Evolutionary conservation across 2,888 invertebrate species (phyloP).

Genomic region (Leucozona laternaria): DNA sequence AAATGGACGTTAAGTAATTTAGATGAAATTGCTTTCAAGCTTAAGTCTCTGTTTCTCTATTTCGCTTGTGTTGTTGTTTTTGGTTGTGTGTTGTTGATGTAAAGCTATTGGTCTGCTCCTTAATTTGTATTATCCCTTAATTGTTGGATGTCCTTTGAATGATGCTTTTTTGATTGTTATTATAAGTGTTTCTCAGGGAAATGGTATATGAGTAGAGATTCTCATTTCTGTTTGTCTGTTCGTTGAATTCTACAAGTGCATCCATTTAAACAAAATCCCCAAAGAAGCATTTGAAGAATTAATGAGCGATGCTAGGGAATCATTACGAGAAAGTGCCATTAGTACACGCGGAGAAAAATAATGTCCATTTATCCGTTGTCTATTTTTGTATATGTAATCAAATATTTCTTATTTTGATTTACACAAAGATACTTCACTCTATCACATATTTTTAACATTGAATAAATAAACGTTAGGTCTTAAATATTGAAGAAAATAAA

Average conservation of each 20-base stretch:
- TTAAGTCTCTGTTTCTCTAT: background rate
- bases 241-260: constrained; percentile 38
- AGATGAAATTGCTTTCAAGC: constrained; percentile 56
- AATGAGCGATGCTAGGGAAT: constrained; percentile 40
- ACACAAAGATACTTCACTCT: no score
- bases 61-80: background rate
- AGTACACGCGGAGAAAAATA: background rate
- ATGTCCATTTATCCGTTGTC: background rate
- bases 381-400: no score
- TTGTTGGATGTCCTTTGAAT: constrained; percentile 41
- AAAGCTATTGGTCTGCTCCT: background rate
- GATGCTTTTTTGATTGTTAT: constrained; percentile 35
- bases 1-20: constrained; percentile 69
- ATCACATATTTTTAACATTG: no score
- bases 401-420: no score
- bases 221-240: constrained; percentile 18
- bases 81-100: constrained; percentile 16
- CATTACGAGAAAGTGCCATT: background rate
- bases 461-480: no score
- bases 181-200: constrained; percentile 12
- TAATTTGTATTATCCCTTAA: constrained; percentile 20
- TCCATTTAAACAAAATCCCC: constrained; percentile 25
- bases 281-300: constrained; percentile 37
- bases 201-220: background rate
- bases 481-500: no score